A percentile compares a stretch with the other conserved stretches of the same genome.
Conservation (phyloP, 2,113 vertebrate genomes). For the Amazona vittata region DNA sequence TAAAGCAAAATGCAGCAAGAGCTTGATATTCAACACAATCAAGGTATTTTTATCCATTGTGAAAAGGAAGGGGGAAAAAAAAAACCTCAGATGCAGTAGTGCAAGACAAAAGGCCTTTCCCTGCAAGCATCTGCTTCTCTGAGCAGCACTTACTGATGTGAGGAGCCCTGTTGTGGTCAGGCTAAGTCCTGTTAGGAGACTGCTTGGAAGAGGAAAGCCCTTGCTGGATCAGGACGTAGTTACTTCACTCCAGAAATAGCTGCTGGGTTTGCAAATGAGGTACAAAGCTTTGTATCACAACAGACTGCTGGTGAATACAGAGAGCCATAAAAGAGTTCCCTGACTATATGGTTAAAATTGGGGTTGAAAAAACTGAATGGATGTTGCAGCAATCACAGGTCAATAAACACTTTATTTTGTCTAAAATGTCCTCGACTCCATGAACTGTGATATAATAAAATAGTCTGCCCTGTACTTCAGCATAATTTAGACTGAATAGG, state of each 20-base stretch:
- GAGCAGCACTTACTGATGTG: slow-evolving; percentile 2
- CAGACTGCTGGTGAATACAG: neutral
- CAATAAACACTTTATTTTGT: neutral
- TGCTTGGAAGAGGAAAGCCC: neutral
- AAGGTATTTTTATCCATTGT: neutral
- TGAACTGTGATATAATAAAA: neutral
- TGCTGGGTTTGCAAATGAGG: neutral
- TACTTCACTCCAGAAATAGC: neutral
- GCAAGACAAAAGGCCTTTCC: slow-evolving; percentile 10
- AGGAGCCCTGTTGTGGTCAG: neutral
- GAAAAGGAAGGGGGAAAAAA: neutral
- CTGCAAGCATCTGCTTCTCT: neutral
- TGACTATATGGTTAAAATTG: neutral
- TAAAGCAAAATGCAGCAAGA: neutral
- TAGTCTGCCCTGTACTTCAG: neutral
- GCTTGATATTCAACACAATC: neutral
- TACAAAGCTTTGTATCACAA: neutral
- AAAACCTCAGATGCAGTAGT: neutral
- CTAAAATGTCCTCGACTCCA: neutral
- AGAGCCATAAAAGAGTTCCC: neutral
- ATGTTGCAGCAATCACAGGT: neutral
- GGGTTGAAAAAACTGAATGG: neutral
- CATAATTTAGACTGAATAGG: neutral
- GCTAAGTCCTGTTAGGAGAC: neutral
- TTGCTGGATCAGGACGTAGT: neutral